A percentile compares a stretch with the other conserved stretches of the same genome.
phyloP scores from a whole-genome alignment of 2,888 invertebrate genomes.

The Erebia aethiops region DNA sequence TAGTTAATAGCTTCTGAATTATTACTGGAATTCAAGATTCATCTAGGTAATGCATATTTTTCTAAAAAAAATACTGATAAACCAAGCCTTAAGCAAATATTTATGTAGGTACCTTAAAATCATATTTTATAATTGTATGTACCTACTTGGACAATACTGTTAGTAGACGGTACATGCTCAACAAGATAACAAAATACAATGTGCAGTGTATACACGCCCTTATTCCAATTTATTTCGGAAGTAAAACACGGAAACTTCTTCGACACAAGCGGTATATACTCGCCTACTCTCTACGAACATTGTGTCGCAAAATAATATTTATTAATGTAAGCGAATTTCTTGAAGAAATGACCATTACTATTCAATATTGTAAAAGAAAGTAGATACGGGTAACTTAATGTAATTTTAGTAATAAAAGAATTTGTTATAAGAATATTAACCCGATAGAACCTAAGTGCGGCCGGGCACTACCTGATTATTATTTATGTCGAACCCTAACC shows the following conservation, averaged over 20 bases:
- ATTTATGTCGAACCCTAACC: too few species aligned
- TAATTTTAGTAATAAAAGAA: not conserved
- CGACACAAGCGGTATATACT: not conserved
- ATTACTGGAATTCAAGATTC: too few species aligned
- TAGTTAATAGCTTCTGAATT: too few species aligned
- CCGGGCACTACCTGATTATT: too few species aligned
- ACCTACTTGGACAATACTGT: not conserved
- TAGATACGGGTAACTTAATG: not conserved
- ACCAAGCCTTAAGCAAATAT: too few species aligned
- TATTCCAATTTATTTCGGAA: conserved; percentile 28
- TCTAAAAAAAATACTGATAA: too few species aligned
- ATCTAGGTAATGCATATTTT: too few species aligned
- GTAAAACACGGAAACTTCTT: conserved; percentile 24
- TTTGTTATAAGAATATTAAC: too few species aligned
- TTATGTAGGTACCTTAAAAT: too few species aligned
- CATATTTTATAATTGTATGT: too few species aligned
- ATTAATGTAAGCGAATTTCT: conserved; percentile 10
- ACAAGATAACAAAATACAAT: not conserved
- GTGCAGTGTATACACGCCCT: conserved; percentile 14
- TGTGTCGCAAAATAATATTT: conserved; percentile 1
- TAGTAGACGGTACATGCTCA: not conserved
- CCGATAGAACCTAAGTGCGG: too few species aligned
- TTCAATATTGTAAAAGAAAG: not conserved
- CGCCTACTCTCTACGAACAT: conserved; percentile 21
- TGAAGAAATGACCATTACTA: not conserved